phyloP scores from a whole-genome alignment of 2,797 vertebrate species.

The Micromesistius poutassou region DNA sequence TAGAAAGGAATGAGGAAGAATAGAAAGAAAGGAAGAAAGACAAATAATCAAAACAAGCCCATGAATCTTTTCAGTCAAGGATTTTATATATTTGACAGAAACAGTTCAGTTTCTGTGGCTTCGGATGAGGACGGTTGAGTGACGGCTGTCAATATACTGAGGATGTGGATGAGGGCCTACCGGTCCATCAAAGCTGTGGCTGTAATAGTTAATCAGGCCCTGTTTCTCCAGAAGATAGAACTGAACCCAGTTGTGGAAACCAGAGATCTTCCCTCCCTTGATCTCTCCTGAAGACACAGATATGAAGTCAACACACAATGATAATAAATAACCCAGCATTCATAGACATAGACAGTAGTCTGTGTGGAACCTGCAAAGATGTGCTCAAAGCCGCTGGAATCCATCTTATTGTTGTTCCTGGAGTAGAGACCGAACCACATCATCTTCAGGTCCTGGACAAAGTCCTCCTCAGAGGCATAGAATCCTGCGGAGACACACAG shows the following conservation, averaged over 20 bases:
- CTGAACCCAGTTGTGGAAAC: conserved; percentile 94
- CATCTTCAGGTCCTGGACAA: conserved; percentile 80
- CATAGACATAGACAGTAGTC: background rate
- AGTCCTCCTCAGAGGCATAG: conserved; percentile 80
- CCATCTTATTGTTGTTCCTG: conserved; percentile 64
- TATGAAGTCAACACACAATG: background rate
- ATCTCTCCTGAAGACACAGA: conserved; percentile 79
- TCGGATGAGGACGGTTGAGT: background rate
- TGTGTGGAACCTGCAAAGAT: conserved; percentile 82
- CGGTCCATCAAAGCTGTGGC: conserved; percentile 86
- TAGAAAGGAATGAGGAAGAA: background rate
- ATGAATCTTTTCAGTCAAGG: background rate
- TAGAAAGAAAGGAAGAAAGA: background rate
- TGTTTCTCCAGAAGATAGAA: conserved; percentile 88
- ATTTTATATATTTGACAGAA: background rate
- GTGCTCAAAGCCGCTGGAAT: conserved; percentile 96
- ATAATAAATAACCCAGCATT: background rate
- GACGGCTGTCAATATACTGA: background rate
- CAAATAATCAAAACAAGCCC: background rate
- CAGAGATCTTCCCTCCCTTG: conserved; percentile 83
- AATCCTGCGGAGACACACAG: conserved; percentile 62
- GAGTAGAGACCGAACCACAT: conserved; percentile 99
- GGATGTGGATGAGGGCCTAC: conserved; percentile 66
- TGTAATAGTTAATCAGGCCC: conserved; percentile 84
- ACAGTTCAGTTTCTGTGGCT: background rate